Percentiles rank a stretch among this genome's conserved stretches.
Conservation (phyloP, 2,113 vertebrate genomes). For the Stigmatopora argus region DNA sequence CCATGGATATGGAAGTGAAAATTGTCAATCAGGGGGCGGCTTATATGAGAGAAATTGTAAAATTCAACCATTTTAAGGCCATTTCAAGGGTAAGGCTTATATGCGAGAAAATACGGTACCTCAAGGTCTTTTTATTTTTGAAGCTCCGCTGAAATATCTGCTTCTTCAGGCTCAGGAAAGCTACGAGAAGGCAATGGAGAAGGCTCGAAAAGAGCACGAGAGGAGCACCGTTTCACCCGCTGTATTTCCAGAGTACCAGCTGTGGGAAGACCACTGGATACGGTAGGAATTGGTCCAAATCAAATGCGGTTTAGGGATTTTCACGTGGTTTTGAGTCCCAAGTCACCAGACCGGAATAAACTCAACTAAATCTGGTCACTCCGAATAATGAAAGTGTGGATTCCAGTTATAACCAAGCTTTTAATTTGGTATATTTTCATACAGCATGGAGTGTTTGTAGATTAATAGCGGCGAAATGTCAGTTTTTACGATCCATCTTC, state of each 20-base stretch:
- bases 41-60: too few species aligned
- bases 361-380: too few species aligned
- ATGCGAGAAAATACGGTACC: background rate
- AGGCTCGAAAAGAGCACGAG: constrained; percentile 93
- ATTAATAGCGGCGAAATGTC: background rate
- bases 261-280: constrained; percentile 99
- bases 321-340: background rate
- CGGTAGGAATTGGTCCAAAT: constrained; percentile 66
- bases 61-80: too few species aligned
- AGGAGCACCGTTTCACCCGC: constrained; percentile 84
- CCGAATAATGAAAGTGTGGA: too few species aligned
- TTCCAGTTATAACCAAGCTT: background rate
- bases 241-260: constrained; percentile 92
- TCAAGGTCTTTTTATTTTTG: background rate
- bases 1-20: too few species aligned
- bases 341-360: too few species aligned
- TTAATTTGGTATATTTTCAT: background rate
- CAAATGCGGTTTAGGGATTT: background rate
- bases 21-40: too few species aligned
- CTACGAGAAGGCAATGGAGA: constrained; percentile 97
- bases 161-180: constrained; percentile 86
- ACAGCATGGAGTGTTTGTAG: background rate
- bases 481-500: background rate
- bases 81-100: too few species aligned
- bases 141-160: background rate